Evolutionary conservation across 2,888 invertebrate genomes (phyloP).

Genomic region (Agrochola litura): DNA sequence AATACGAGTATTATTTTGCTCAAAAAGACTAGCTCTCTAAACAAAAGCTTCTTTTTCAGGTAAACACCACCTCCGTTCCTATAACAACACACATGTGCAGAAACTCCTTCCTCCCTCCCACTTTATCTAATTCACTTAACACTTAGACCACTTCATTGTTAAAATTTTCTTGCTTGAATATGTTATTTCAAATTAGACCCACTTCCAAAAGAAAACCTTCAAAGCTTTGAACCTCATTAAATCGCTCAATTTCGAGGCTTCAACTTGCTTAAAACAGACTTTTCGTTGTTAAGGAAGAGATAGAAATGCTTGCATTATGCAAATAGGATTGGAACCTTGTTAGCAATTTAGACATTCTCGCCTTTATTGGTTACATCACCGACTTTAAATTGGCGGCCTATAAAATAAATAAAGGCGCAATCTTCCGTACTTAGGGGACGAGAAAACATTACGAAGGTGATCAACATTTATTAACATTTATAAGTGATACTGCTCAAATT

Average conservation of each 20-base stretch:
- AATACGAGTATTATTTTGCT: neutral
- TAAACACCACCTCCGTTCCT: neutral
- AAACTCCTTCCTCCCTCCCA: constrained; percentile 26
- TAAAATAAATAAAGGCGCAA: constrained; percentile 22
- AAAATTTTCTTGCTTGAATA: constrained; percentile 40
- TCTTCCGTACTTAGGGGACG: neutral
- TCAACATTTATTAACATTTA: neutral
- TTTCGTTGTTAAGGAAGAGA: constrained; percentile 56
- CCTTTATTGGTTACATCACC: constrained; percentile 45
- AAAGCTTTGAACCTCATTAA: constrained; percentile 66
- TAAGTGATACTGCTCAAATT: neutral
- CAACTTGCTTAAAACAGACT: constrained; percentile 62
- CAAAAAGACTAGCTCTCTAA: neutral
- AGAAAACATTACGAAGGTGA: neutral
- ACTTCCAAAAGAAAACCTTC: constrained; percentile 51
- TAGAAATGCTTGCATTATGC: constrained; percentile 71
- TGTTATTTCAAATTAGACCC: constrained; percentile 59
- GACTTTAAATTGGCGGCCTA: constrained; percentile 18
- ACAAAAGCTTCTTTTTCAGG: neutral
- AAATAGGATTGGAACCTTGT: constrained; percentile 66
- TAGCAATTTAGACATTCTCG: constrained; percentile 49
- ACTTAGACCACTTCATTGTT: constrained; percentile 41
- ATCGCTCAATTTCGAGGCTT: constrained; percentile 50
- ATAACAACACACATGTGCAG: neutral
- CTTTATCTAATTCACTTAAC: constrained; percentile 42